Percentiles rank a stretch among this genome's conserved stretches.
Conservation (phyloP, 2,797 vertebrate genomes). For the Sphaeramia orbicularis region DNA sequence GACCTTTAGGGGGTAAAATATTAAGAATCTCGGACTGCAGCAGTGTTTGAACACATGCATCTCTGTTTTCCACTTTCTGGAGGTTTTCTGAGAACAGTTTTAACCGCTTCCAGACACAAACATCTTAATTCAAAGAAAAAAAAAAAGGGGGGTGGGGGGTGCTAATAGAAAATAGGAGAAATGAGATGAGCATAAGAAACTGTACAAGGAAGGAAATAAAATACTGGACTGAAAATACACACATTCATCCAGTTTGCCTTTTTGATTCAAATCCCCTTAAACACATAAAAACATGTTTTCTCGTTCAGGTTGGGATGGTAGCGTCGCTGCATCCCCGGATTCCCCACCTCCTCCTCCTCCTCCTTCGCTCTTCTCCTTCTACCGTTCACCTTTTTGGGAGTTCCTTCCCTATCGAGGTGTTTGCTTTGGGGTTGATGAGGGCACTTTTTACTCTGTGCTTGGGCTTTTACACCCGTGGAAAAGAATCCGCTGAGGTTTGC, state of each 20-base stretch:
- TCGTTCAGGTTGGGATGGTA: conserved; percentile 90
- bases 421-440: conserved; percentile 88
- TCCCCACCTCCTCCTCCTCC: conserved; percentile 28
- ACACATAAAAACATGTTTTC: conserved; percentile 73
- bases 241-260: background rate
- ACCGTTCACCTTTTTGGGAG: conserved; percentile 87
- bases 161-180: background rate
- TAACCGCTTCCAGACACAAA: background rate
- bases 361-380: conserved; percentile 83
- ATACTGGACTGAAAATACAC: conserved; percentile 27
- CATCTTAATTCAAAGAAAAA: conserved; percentile 14
- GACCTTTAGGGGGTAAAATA: too few relatives aligned
- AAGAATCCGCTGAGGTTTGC: conserved; percentile 90
- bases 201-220: conserved; percentile 2
- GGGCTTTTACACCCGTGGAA: conserved; percentile 87
- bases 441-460: conserved; percentile 90
- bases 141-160: too few relatives aligned
- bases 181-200: background rate
- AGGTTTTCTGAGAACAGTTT: too few relatives aligned
- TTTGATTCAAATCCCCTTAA: conserved; percentile 43
- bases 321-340: conserved; percentile 40
- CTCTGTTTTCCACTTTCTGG: too few relatives aligned
- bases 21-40: too few relatives aligned
- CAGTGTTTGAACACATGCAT: too few relatives aligned
- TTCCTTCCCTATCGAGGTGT: conserved; percentile 89